Percentiles rank a stretch among this genome's conserved stretches.
Evolutionary conservation across 2,113 vertebrate genomes (phyloP).

Genomic region (Strix uralensis): DNA sequence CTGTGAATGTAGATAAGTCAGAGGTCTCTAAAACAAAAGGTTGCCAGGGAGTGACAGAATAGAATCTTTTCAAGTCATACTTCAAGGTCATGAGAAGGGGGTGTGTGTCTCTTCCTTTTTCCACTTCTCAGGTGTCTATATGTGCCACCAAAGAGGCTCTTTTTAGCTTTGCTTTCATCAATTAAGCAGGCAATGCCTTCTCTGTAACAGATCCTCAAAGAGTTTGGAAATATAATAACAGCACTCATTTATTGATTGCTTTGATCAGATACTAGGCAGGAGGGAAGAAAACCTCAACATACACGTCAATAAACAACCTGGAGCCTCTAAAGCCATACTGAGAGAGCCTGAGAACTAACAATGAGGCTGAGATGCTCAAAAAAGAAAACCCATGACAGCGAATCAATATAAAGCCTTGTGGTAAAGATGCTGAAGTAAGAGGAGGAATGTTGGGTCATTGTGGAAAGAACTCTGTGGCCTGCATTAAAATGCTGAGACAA

Average conservation of each 20-base stretch:
- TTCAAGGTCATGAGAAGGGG: not conserved
- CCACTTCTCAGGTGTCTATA: not conserved
- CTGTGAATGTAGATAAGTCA: not conserved
- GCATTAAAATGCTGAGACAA: not conserved
- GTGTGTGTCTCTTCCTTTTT: not conserved
- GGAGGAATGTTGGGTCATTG: not conserved
- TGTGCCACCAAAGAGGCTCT: not conserved
- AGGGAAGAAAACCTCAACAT: conserved; percentile 33
- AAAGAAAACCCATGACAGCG: conserved; percentile 35
- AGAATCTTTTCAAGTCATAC: not conserved
- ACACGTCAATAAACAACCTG: conserved; percentile 43
- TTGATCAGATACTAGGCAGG: conserved; percentile 49
- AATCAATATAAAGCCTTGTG: conserved; percentile 47
- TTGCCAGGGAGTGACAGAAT: not conserved
- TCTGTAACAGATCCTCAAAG: conserved; percentile 20
- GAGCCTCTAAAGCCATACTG: conserved; percentile 19
- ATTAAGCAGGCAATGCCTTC: not conserved
- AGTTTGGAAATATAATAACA: conserved; percentile 51
- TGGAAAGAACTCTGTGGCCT: not conserved
- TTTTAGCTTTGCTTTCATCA: conserved; percentile 34
- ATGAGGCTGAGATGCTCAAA: not conserved
- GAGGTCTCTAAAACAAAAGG: not conserved
- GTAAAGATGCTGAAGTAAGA: conserved; percentile 27
- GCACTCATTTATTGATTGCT: conserved; percentile 58
- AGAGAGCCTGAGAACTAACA: conserved; percentile 19